Conservation (phyloP, 2,888 invertebrate species). For the Augochlorella aurata region DNA sequence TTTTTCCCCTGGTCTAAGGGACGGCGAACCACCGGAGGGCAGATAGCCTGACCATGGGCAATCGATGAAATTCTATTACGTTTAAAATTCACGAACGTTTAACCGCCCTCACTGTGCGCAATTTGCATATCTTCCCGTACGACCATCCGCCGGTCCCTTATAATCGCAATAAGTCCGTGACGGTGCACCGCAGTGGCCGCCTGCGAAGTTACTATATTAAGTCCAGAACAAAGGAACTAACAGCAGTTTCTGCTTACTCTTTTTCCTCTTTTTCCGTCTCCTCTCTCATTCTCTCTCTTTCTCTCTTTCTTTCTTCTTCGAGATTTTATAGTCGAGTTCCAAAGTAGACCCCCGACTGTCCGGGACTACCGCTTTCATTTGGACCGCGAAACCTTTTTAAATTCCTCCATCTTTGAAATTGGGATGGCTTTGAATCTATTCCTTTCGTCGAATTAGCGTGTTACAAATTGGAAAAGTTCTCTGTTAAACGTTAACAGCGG, state of each 20-base stretch:
- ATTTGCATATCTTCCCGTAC: constrained; percentile 54
- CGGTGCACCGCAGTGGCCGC: constrained; percentile 30
- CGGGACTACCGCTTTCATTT: constrained; percentile 4
- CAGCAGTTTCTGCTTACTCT: neutral
- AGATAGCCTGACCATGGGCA: constrained; percentile 28
- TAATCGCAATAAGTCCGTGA: constrained; percentile 47
- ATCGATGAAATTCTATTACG: constrained; percentile 66
- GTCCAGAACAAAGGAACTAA: constrained; percentile 30
- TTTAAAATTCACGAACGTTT: constrained; percentile 65
- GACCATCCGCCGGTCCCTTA: constrained; percentile 37
- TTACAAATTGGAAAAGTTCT: neutral
- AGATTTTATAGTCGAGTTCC: constrained; percentile 17
- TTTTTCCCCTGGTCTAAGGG: neutral
- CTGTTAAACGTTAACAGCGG: neutral
- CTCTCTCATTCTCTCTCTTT: too few relatives aligned
- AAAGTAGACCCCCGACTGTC: neutral
- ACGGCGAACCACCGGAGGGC: neutral
- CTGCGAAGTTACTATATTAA: constrained; percentile 34
- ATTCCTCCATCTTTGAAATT: constrained; percentile 7
- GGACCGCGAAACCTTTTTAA: constrained; percentile 12
- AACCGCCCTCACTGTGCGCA: constrained; percentile 43
- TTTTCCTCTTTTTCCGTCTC: neutral
- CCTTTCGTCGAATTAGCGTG: neutral
- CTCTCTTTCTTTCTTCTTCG: neutral
- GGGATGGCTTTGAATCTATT: constrained; percentile 1